Evolutionary conservation across 2,113 vertebrate genomes (phyloP), one percentile per base, ranked within the genome.

Genomic region (Epinephelus moara): DNA sequence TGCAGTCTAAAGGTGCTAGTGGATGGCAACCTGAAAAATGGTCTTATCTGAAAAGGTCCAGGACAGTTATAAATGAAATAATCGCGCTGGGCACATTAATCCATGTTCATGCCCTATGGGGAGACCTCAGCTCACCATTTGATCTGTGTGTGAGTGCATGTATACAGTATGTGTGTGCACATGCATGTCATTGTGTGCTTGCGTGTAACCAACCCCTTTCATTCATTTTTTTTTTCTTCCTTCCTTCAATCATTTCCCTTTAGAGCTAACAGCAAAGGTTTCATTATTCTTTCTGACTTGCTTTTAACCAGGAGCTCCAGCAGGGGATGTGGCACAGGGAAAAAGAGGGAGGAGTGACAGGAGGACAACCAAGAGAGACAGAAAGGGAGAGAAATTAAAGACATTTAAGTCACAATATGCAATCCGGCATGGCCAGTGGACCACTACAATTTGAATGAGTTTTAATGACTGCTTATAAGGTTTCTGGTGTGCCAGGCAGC

Each of bases 1-100:
- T 93, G 86, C 82, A 87, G 89, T 86, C 75, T 89, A 88, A 91
- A 93, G 91, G 93, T 93, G 91, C 88, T 92, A 93, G 93, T 93
- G 90, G 93, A 92, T 89, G 89, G 91, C 90, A 90, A 91, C 83
- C 91, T 95, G 93, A 96, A 94, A 92, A 95, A 95, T 93, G 81
- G 92, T 86, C 92, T 93, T 86, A 93, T 94, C 91, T 92, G 91
- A 95, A 95, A 95, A 94, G 93, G 92, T 94, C 89, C 90, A 80
- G 82, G 93, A 93, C 93, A 91, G 94, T 92, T 92, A 92, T 94
- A 92, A 95, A 95, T 95, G 88, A 95, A 95, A 94, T 92, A 90
- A 92, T 92, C 79, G 30, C 57, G 10, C 84, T 53, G 77, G 80
- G 87, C 83, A 87, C 94, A 95, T 94, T 94, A 92, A 94, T 94